A percentile compares a stretch with the other conserved stretches of the same genome.
These are phyloP conservation scores for Zaprionus capensis DNA, from an alignment of 1,140 invertebrate species.

Conservation along the genomic window DNA sequence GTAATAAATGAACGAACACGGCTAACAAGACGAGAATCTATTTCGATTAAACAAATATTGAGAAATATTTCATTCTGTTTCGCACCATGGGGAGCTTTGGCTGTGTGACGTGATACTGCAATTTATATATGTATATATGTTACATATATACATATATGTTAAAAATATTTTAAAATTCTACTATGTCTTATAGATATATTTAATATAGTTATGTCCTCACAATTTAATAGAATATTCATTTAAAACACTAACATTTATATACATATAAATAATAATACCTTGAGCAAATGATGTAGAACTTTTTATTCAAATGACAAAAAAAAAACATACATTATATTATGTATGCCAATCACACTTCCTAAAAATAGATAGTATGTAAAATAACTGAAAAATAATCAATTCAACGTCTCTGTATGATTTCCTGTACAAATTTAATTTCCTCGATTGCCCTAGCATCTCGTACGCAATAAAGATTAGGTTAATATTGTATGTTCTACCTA, in stretches of 20 bases:
- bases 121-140: conserved; percentile 13
- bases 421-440: no score
- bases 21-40: conserved; percentile 74
- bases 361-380: neutral
- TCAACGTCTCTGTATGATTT: no score
- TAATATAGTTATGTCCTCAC: neutral
- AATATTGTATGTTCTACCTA: no score
- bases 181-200: neutral
- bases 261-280: no score
- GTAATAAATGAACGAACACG: conserved; percentile 56
- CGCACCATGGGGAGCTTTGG: conserved; percentile 12
- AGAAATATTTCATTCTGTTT: conserved; percentile 60
- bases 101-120: conserved; percentile 31
- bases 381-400: neutral
- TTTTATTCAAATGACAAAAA: neutral
- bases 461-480: no score
- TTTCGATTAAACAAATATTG: conserved; percentile 75
- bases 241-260: neutral
- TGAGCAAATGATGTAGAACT: neutral
- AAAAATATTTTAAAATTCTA: neutral
- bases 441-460: no score
- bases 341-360: neutral
- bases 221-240: neutral
- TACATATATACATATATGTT: neutral
- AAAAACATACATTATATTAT: neutral